Evolutionary conservation across 2,797 vertebrate genomes (phyloP), one percentile per base, ranked within the genome.

Genomic region (Siniperca undulata): DNA sequence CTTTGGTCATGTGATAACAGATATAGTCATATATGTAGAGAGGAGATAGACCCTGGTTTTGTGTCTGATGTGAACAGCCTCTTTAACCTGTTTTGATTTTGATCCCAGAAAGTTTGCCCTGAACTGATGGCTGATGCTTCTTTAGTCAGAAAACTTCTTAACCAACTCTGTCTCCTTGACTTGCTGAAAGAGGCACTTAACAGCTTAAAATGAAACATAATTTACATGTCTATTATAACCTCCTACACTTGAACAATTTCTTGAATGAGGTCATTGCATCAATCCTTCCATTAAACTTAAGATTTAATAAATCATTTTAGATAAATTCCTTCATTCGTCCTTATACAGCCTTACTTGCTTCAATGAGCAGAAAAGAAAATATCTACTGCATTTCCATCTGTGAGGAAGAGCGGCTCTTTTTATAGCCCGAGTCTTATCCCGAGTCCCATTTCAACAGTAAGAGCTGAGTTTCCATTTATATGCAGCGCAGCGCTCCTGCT

Each of bases 401-500:
- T 53, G 62, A 82, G 67, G 46, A 67, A 53, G 61, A 73, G 48
- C 17, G 12, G 8, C 75, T 70, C 50, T 76, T 70, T 86, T 78
- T 82, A 74, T 53, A 82, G 55, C 38, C 42, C 3, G 6, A 78
- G 68, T 79, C 61, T 77, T n/a, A 53, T 81, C 62, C 70, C 30
- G 30, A 30, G 30, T 30, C 30, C 30, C 44, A 14, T 84, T 78
- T 72, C 14, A 67, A 12, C 73, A 40, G 40, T 59, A 10, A 70
- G 65, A 68, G 75, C 78, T 16, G 62, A 60, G 62, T 74, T 74
- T 78, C 61, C 61, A 62, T 78, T 82, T 64, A 56, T 44, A 78
- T 76, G 75, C 82, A 72, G 80, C 42, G 27, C 76, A 70, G 74
- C 69, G 36, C 81, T 71, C 48, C 78, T 82, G 55, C 62, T 79